Percentiles rank a stretch among this genome's conserved stretches.
These are phyloP conservation scores for Eutolmus rufibarbis DNA, from an alignment of 2,888 invertebrate species.

Conservation along the genomic window DNA sequence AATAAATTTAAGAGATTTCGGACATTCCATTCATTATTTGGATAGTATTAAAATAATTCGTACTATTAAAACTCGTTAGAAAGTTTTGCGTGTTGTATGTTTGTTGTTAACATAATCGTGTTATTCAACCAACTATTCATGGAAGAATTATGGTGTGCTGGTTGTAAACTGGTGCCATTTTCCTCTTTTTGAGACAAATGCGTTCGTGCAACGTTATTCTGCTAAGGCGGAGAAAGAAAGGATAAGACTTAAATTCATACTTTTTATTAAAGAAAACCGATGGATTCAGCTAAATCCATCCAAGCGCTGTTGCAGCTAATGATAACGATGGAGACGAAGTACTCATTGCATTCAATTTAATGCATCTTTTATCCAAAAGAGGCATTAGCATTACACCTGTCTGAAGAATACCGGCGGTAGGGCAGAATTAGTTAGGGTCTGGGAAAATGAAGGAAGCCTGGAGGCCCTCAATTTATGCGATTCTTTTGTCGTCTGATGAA, in stretches of 20 bases:
- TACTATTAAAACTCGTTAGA: background rate
- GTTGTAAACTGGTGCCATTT: background rate
- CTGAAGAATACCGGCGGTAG: background rate
- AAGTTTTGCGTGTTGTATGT: background rate
- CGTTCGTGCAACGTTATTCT: background rate
- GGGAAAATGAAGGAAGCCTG: background rate
- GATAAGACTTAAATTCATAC: background rate
- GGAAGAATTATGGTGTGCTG: background rate
- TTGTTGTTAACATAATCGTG: background rate
- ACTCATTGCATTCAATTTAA: background rate
- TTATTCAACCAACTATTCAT: background rate
- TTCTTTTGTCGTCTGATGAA: constrained; percentile 13
- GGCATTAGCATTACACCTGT: background rate
- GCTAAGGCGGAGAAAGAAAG: background rate
- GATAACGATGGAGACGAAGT: background rate
- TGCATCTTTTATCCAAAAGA: background rate
- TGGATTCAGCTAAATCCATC: background rate
- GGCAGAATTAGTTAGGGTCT: background rate
- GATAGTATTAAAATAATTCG: no score
- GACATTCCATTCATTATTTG: no score
- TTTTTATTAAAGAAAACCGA: background rate
- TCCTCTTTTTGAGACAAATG: background rate
- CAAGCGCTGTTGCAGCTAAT: background rate
- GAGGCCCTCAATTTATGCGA: background rate
- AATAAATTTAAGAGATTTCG: no score